A percentile compares a stretch with the other conserved stretches of the same genome.
These are phyloP conservation scores for Sylvicola cinctus DNA, from an alignment of 2,888 invertebrate genomes.

Conservation along the genomic window DNA sequence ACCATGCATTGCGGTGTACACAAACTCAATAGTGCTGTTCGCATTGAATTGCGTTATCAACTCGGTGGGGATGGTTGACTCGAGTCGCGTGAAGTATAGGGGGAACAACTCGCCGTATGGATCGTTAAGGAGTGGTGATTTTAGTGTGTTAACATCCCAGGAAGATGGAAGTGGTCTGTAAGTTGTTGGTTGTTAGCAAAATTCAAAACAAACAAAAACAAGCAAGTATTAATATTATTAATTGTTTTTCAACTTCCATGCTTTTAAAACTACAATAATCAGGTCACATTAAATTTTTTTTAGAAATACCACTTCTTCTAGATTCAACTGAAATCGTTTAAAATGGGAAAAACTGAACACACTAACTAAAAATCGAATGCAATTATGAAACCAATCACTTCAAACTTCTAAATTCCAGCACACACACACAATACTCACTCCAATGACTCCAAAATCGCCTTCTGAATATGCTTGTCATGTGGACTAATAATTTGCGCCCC, in stretches of 20 bases:
- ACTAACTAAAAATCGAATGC: too few species aligned
- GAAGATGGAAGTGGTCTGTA: slow-evolving; percentile 46
- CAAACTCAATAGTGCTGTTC: slow-evolving; percentile 39
- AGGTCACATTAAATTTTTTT: too few species aligned
- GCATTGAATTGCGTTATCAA: slow-evolving; percentile 31
- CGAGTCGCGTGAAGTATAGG: slow-evolving; percentile 43
- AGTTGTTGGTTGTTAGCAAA: background rate
- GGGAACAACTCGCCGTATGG: slow-evolving; percentile 45
- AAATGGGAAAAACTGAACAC: too few species aligned
- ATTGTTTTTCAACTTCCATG: too few species aligned
- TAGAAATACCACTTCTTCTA: too few species aligned
- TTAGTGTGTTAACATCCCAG: slow-evolving; percentile 50
- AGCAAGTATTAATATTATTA: too few species aligned
- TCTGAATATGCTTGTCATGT: slow-evolving; percentile 70
- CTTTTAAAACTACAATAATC: too few species aligned
- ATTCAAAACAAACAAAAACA: too few species aligned
- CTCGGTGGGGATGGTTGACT: slow-evolving; percentile 30
- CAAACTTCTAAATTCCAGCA: too few species aligned
- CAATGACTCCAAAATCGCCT: slow-evolving; percentile 52
- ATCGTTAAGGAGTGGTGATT: slow-evolving; percentile 37
- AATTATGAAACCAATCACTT: too few species aligned
- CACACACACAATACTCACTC: slow-evolving; percentile 31
- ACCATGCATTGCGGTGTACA: slow-evolving; percentile 96
- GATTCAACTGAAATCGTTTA: too few species aligned
- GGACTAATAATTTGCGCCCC: slow-evolving; percentile 91